phyloP scores from a whole-genome alignment of 2,888 invertebrate species.

The Drosophila lutescens region DNA sequence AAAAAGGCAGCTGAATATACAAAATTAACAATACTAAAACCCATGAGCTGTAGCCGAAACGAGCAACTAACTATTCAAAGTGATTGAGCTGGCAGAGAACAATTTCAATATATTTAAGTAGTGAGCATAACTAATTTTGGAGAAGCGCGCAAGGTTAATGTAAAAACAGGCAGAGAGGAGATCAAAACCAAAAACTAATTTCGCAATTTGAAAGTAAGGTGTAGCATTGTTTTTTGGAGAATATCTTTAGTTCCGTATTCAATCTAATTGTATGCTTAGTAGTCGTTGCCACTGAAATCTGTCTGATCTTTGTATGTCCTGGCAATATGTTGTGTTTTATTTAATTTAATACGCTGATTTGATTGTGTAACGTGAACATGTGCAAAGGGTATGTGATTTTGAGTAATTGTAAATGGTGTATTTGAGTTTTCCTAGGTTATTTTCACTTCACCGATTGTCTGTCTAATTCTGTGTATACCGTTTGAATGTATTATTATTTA shows the following conservation, averaged over 20 bases:
- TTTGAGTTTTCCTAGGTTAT: constrained; percentile 45
- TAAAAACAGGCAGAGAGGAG: constrained; percentile 35
- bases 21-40: constrained; percentile 42
- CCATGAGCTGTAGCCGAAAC: constrained; percentile 60
- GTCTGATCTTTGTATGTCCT: constrained; percentile 63
- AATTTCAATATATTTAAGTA: constrained; percentile 44
- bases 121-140: constrained; percentile 33
- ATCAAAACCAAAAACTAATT: constrained; percentile 61
- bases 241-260: constrained; percentile 31
- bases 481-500: constrained; percentile 46
- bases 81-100: constrained; percentile 28
- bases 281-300: constrained; percentile 51
- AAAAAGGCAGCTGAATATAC: constrained; percentile 55
- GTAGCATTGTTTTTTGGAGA: constrained; percentile 48
- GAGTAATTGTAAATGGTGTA: constrained; percentile 58
- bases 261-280: constrained; percentile 46
- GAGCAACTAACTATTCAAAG: constrained; percentile 53
- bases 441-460: constrained; percentile 25
- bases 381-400: constrained; percentile 54
- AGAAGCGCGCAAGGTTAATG: constrained; percentile 61
- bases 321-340: constrained; percentile 65
- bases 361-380: constrained; percentile 52
- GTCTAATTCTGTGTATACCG: constrained; percentile 36
- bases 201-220: constrained; percentile 45
- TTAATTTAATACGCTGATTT: constrained; percentile 41